A percentile compares a stretch with the other conserved stretches of the same genome.
phyloP scores from a whole-genome alignment of 2,113 vertebrate genomes.

The Ammospiza caudacuta region DNA sequence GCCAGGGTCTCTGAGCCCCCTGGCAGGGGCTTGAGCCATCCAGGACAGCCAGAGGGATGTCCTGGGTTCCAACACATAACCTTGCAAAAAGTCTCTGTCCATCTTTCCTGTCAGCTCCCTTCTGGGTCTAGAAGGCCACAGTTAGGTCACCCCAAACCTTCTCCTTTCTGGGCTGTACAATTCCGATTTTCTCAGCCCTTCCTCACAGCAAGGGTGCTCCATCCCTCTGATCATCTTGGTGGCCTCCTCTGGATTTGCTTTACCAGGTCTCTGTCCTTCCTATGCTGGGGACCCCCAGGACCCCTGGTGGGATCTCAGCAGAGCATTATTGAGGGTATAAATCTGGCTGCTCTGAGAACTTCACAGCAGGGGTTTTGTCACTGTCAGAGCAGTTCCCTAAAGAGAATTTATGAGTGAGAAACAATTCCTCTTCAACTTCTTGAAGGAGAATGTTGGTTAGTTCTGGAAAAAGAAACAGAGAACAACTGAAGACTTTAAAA shows the following conservation, averaged over 20 bases:
- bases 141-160: not conserved
- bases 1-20: too few relatives aligned
- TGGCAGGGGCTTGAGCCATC: too few relatives aligned
- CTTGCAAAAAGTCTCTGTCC: not conserved
- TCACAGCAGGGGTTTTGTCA: not conserved
- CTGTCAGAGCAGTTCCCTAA: not conserved
- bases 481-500: not conserved
- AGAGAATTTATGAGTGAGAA: not conserved
- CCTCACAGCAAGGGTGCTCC: not conserved
- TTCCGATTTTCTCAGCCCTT: not conserved
- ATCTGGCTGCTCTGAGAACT: not conserved
- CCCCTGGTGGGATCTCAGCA: not conserved
- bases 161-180: not conserved
- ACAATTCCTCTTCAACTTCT: not conserved
- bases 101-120: not conserved
- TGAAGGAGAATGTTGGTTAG: not conserved
- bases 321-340: not conserved
- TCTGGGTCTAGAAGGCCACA: accelerated
- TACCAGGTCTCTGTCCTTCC: not conserved
- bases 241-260: not conserved
- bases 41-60: too few relatives aligned
- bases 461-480: not conserved
- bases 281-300: not conserved
- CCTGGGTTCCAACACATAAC: too few relatives aligned
- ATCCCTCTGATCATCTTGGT: not conserved